A percentile compares a stretch with the other conserved stretches of the same genome.
phyloP scores from a whole-genome alignment of 1,140 invertebrate genomes.

The Megalopta genalis region DNA sequence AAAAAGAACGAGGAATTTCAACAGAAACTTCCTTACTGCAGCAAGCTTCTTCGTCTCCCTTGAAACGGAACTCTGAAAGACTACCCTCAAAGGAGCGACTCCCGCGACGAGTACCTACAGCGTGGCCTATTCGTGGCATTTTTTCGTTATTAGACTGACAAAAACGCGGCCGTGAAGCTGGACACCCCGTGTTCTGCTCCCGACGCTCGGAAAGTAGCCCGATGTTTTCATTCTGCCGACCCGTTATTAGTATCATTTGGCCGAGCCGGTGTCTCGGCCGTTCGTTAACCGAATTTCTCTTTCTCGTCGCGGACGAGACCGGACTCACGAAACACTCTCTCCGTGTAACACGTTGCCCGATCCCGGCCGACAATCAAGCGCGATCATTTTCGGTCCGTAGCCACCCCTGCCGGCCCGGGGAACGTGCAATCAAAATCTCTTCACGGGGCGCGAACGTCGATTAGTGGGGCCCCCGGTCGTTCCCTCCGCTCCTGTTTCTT shows the following conservation, averaged over 20 bases:
- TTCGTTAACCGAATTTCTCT: constrained; percentile 1
- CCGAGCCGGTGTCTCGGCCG: background rate
- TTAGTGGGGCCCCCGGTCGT: background rate
- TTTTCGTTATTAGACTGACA: background rate
- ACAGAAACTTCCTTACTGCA: background rate
- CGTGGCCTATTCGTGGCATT: background rate
- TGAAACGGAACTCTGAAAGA: constrained; percentile 2
- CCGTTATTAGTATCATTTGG: background rate
- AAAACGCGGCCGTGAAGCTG: background rate
- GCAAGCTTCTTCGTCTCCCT: background rate
- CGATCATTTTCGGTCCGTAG: constrained; percentile 2
- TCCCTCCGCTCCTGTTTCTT: too few relatives aligned
- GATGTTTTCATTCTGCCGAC: background rate
- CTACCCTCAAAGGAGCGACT: constrained; percentile 11
- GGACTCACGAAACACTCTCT: background rate
- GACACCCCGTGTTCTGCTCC: background rate
- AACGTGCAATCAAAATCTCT: constrained; percentile 16
- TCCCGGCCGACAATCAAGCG: background rate
- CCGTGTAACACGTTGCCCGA: constrained; percentile 2
- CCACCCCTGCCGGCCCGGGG: background rate
- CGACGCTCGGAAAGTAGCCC: background rate
- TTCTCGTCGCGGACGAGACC: background rate
- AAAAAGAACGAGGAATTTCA: background rate
- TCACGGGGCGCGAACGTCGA: constrained; percentile 18
- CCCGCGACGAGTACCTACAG: background rate